Evolutionary conservation across 2,113 vertebrate genomes (phyloP).

Genomic region (Psophia crepitans): DNA sequence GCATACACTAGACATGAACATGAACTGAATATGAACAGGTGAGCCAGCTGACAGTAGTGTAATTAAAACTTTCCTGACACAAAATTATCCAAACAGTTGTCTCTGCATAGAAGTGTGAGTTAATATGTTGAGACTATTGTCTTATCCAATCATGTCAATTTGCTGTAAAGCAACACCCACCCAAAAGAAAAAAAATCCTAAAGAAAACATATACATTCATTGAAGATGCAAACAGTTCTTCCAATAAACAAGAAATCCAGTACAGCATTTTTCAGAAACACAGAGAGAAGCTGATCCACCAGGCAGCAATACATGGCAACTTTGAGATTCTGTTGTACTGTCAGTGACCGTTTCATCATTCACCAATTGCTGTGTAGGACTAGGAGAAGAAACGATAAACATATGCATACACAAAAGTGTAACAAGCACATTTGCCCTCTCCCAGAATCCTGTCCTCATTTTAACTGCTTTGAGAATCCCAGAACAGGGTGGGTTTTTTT

Average conservation of each 20-base stretch:
- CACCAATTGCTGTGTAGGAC: not conserved
- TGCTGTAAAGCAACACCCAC: not conserved
- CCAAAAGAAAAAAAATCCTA: not conserved
- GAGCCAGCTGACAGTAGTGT: not conserved
- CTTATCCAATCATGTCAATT: not conserved
- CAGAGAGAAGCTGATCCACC: not conserved
- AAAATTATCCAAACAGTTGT: not conserved
- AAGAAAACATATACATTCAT: not conserved
- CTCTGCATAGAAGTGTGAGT: not conserved
- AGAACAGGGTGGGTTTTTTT: not conserved
- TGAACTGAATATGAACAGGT: not conserved
- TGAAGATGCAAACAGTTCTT: not conserved
- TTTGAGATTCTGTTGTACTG: not conserved
- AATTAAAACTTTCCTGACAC: not conserved
- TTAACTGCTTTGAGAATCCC: not conserved
- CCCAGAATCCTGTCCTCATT: not conserved
- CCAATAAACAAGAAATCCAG: not conserved
- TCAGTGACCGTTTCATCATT: not conserved
- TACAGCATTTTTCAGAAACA: not conserved
- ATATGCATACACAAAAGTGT: not conserved
- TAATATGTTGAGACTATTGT: not conserved
- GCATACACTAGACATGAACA: not conserved
- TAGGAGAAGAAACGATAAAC: not conserved
- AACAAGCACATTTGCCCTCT: not conserved
- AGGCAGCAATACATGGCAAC: not conserved